Base-by-base conservation (phyloP, 2,797 vertebrate species). In the Peromyscus nudipes region DNA sequence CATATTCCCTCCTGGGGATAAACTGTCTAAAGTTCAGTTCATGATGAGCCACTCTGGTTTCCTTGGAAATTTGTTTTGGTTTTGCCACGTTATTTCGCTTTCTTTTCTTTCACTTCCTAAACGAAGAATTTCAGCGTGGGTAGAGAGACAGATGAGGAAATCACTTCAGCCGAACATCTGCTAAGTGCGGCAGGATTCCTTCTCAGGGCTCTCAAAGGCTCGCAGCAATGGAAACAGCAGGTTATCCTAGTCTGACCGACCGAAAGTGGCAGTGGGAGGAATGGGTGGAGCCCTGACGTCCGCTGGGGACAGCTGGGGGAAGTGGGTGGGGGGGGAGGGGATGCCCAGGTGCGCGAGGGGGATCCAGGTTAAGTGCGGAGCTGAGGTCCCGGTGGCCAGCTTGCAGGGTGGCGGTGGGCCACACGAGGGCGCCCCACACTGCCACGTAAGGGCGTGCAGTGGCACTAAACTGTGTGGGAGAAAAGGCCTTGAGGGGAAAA, bases 11-110 rank as follows among this genome's bases (percentile, higher is more conserved):
- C 86, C 90, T 92, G 52, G 73, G 88, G 80, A 65, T 84, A 91
- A n/a, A 3, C 86, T 96, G 92, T 93, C 67, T 98, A 97, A 97
- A 89, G 84, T 27, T 91, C 94, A 76, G 77, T 94, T 95, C 96
- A 95, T 96, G 21, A 65, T 82, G 84, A 57, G 79, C 23, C 85
- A 76, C 46, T 95, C 77, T 88, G 93, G 89, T 95, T 90, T 95
- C 60, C 77, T 86, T 92, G 37, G 73, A 73, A 88, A 49, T 57
- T 87, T 92, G n/a, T 69, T 71, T 69, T 27, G 31, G 31, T 67
- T 85, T 52, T 86, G 14, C 55, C 27, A n/a, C 71, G 85, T 37
- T 85, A 29, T 37, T 73, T 71, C 77, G 46, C 84, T 94, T 89
- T 65, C 27, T 55, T 94, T 85, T 81, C 27, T 55, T 90, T 90